Conservation (phyloP, 2,888 invertebrate genomes). For the Euplagia quadripunctaria region DNA sequence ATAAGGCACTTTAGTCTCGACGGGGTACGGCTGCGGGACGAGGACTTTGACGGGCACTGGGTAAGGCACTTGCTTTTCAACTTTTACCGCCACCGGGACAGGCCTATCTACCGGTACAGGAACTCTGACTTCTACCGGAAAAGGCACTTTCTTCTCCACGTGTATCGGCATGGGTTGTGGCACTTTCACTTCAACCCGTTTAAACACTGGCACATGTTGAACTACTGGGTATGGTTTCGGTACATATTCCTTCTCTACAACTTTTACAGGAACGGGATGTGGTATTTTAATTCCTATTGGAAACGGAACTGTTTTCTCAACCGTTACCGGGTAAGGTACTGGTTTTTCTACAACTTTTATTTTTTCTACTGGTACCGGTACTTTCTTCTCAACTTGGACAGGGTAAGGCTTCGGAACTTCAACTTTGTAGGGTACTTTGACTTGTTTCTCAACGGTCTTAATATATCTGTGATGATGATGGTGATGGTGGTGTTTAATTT, state of each 20-base stretch:
- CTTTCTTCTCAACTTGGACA: conserved; percentile 77
- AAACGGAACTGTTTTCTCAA: conserved; percentile 81
- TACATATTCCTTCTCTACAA: conserved; percentile 82
- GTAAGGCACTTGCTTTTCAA: conserved; percentile 80
- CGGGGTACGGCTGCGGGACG: conserved; percentile 83
- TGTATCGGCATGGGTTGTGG: conserved; percentile 75
- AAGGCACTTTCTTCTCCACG: conserved; percentile 80
- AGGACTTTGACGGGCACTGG: conserved; percentile 79
- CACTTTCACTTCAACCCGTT: conserved; percentile 79
- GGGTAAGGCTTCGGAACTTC: conserved; percentile 87
- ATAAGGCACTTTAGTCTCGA: conserved; percentile 86
- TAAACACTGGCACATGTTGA: conserved; percentile 78
- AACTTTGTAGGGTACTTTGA: conserved; percentile 83
- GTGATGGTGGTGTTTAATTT: conserved; percentile 89
- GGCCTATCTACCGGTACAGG: conserved; percentile 75
- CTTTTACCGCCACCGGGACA: conserved; percentile 73
- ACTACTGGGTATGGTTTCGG: conserved; percentile 82
- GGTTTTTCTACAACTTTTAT: conserved; percentile 73
- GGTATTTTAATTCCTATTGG: conserved; percentile 81
- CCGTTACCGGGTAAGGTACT: conserved; percentile 78
- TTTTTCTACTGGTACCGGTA: conserved; percentile 73
- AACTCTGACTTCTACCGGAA: conserved; percentile 75
- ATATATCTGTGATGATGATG: conserved; percentile 90
- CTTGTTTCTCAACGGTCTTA: conserved; percentile 87
- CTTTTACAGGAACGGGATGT: conserved; percentile 83